phyloP scores from a whole-genome alignment of 2,797 vertebrate species.

The Gallinago solitaria region DNA sequence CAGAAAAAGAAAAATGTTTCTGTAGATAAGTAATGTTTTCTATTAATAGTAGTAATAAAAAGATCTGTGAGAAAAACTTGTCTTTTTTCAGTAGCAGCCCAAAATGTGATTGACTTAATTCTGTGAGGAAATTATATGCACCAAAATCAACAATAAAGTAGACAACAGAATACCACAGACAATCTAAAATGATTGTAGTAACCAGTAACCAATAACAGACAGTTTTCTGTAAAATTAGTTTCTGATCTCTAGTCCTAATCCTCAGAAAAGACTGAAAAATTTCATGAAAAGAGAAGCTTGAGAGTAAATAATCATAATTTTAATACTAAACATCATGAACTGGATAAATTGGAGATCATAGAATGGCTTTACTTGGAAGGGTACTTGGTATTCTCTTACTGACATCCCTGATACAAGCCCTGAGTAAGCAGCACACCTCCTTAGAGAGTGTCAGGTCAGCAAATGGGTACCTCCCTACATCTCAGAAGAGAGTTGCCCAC shows the following conservation, averaged over 20 bases:
- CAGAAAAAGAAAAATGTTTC: background rate
- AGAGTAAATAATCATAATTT: background rate
- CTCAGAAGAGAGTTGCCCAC: no score
- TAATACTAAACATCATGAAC: background rate
- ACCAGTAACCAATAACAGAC: background rate
- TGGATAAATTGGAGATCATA: background rate
- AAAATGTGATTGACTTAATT: background rate
- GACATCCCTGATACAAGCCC: no score
- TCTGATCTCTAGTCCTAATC: background rate
- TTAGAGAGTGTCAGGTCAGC: no score
- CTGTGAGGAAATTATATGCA: background rate
- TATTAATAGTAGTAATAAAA: background rate
- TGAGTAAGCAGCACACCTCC: no score
- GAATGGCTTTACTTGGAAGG: background rate
- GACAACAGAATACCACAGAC: background rate
- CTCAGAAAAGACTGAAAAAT: background rate
- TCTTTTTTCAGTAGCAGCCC: background rate
- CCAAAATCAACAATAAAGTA: background rate
- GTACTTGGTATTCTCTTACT: no score
- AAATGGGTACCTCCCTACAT: no score
- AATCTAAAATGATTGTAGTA: background rate
- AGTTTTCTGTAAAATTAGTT: background rate
- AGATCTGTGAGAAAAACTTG: background rate
- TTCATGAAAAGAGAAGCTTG: background rate
- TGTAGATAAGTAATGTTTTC: background rate